Percentiles rank a stretch among this genome's conserved stretches.
Conservation (phyloP, 2,797 vertebrate species). For the Poliocrania exsul region DNA sequence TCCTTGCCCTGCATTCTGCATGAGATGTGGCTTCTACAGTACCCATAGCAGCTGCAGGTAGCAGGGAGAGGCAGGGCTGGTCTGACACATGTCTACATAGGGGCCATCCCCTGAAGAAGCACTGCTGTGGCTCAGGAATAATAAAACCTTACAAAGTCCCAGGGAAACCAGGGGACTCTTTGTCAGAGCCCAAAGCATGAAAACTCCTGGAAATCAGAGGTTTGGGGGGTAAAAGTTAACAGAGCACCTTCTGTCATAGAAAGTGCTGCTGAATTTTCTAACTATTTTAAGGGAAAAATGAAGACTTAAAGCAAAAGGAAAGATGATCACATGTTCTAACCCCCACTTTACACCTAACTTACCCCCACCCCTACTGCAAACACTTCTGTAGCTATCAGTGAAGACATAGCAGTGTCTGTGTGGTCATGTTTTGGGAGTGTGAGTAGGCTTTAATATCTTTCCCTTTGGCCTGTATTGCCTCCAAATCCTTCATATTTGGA, state of each 20-base stretch:
- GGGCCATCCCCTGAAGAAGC: background rate
- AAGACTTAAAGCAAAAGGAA: background rate
- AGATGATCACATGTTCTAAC: background rate
- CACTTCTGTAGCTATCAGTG: background rate
- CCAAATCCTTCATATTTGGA: background rate
- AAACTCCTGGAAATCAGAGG: background rate
- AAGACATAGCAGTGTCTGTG: background rate
- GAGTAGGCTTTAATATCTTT: background rate
- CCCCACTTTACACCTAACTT: background rate
- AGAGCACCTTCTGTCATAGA: background rate
- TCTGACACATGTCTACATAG: background rate
- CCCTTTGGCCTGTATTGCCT: background rate
- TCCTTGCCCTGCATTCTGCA: background rate
- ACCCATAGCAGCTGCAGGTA: background rate
- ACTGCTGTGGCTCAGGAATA: background rate
- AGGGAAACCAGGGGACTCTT: background rate
- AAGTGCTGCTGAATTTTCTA: background rate
- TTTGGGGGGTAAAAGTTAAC: background rate
- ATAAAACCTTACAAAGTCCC: background rate
- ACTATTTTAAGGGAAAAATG: background rate
- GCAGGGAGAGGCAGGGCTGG: accelerated
- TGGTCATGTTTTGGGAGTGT: accelerated
- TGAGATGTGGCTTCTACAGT: background rate
- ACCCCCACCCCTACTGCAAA: background rate
- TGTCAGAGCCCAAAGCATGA: background rate